Percentiles rank a stretch among this genome's conserved stretches.
These are phyloP conservation scores for Morelia viridis DNA, from an alignment of 2,797 vertebrate genomes.

Conservation along the genomic window DNA sequence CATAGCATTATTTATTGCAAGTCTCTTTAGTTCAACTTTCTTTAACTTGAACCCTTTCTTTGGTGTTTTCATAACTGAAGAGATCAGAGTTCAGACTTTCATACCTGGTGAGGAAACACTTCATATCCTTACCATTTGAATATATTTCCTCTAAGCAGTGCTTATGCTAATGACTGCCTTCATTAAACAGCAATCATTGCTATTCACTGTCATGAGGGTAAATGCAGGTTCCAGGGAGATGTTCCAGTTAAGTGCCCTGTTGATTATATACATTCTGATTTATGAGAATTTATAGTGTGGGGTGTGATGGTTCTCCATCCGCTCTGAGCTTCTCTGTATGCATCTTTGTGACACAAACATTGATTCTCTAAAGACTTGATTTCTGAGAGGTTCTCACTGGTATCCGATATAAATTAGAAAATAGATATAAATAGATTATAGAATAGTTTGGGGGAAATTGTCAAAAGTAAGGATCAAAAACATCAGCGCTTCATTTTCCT, in stretches of 20 bases:
- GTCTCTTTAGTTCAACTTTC: neutral
- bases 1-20: neutral
- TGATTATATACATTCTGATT: constrained; percentile 8
- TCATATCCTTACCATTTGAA: neutral
- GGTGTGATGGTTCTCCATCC: neutral
- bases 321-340: neutral
- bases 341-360: neutral
- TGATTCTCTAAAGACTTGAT: constrained; percentile 14
- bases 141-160: constrained; percentile 15
- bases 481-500: neutral
- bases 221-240: constrained; percentile 25
- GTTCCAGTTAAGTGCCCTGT: neutral
- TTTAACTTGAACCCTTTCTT: constrained; percentile 13
- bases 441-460: neutral
- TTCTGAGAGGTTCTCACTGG: constrained; percentile 7
- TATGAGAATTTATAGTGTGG: constrained; percentile 14
- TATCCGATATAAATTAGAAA: neutral
- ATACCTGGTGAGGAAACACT: constrained; percentile 2
- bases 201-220: neutral
- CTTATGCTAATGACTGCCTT: neutral
- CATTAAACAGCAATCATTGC: constrained; percentile 32
- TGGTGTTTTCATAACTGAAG: neutral
- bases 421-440: neutral
- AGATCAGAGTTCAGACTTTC: neutral
- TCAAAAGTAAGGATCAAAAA: neutral